phyloP scores from a whole-genome alignment of 2,113 vertebrate genomes.

The Tachysurus vachellii region DNA sequence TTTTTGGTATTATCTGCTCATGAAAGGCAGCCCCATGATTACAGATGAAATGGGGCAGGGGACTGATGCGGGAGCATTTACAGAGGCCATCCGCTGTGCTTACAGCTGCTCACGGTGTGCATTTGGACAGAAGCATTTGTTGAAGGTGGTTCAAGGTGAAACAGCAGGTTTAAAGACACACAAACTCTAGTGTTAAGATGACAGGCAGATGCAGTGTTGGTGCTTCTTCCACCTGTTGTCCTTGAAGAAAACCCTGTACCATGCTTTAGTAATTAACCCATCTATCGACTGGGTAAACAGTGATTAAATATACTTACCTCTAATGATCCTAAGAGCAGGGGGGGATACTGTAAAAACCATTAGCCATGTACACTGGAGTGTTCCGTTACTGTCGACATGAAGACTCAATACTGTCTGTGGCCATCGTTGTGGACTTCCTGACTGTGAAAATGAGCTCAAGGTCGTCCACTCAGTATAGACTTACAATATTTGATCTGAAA shows the following conservation, averaged over 20 bases:
- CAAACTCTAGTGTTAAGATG: slow-evolving; percentile 18
- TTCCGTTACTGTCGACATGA: slow-evolving; percentile 27
- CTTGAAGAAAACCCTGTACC: slow-evolving; percentile 13
- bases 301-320: slow-evolving; percentile 58
- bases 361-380: slow-evolving; percentile 35
- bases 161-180: slow-evolving; percentile 40
- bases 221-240: slow-evolving; percentile 25
- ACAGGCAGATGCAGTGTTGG: not conserved
- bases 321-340: slow-evolving; percentile 51
- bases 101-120: slow-evolving; percentile 40
- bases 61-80: slow-evolving; percentile 30
- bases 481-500: slow-evolving; percentile 18
- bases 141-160: slow-evolving; percentile 52
- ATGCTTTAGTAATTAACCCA: slow-evolving; percentile 51
- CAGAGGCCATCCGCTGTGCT: not conserved
- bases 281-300: slow-evolving; percentile 57
- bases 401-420: slow-evolving; percentile 45
- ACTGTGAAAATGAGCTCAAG: slow-evolving; percentile 23
- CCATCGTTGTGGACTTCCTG: slow-evolving; percentile 21
- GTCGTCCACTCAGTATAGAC: not conserved
- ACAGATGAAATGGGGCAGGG: not conserved
- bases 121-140: slow-evolving; percentile 31
- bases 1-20: slow-evolving; percentile 37
- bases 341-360: slow-evolving; percentile 56
- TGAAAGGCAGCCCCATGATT: slow-evolving; percentile 42